A percentile compares a stretch with the other conserved stretches of the same genome.
These are phyloP conservation scores for Scophthalmus maximus DNA, from an alignment of 2,113 vertebrate genomes.

Conservation along the genomic window DNA sequence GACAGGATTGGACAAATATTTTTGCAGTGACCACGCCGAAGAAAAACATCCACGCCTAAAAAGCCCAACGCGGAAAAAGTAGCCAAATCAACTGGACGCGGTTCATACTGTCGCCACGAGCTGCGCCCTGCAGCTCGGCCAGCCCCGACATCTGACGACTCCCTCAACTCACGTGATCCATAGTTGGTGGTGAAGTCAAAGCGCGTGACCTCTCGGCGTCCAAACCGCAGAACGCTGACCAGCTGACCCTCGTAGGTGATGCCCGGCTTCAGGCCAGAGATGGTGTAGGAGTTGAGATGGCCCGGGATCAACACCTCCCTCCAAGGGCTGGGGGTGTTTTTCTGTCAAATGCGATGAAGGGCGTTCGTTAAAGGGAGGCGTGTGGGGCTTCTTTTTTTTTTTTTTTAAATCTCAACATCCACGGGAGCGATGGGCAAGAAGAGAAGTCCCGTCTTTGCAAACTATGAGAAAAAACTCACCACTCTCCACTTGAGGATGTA, in stretches of 20 bases:
- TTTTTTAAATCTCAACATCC: no score
- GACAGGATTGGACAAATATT: neutral
- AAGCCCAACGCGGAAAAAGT: no score
- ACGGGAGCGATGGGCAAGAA: no score
- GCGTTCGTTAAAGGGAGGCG: neutral
- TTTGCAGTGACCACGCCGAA: neutral
- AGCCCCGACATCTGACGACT: neutral
- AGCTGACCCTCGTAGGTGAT: slow-evolving; percentile 96
- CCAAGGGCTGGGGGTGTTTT: slow-evolving; percentile 87
- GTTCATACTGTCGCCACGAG: neutral
- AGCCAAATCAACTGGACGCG: no score
- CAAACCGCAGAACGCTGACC: slow-evolving; percentile 90
- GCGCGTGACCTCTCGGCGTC: slow-evolving; percentile 88
- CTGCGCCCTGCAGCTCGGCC: neutral
- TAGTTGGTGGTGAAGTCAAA: slow-evolving; percentile 95
- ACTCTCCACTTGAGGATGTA: slow-evolving; percentile 95
- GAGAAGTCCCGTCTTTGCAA: neutral
- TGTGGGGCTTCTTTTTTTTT: no score
- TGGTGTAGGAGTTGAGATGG: slow-evolving; percentile 94
- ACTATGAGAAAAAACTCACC: slow-evolving; percentile 74
- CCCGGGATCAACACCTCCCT: slow-evolving; percentile 91
- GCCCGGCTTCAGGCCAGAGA: slow-evolving; percentile 91
- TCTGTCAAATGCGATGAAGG: slow-evolving; percentile 76
- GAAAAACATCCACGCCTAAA: neutral
- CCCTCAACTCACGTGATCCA: slow-evolving; percentile 85